Evolutionary conservation across 2,888 invertebrate genomes (phyloP).

Genomic region (Nomada lathburiana): DNA sequence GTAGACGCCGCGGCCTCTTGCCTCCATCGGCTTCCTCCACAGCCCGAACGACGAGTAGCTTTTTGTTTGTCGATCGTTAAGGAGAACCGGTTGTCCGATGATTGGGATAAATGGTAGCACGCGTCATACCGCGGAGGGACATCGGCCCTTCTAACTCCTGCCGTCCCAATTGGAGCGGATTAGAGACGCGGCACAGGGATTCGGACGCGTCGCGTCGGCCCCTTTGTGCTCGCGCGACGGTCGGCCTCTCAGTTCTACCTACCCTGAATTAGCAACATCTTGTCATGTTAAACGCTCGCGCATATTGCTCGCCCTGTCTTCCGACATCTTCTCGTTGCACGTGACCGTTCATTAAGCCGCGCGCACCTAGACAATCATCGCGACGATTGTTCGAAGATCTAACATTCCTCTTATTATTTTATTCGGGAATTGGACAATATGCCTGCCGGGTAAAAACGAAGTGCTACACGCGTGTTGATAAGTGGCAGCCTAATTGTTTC

Average conservation of each 20-base stretch:
- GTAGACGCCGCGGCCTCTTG: slow-evolving; percentile 63
- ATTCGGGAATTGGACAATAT: too few relatives aligned
- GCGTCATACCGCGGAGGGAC: slow-evolving; percentile 79
- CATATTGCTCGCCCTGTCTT: slow-evolving; percentile 57
- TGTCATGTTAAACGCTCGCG: slow-evolving; percentile 81
- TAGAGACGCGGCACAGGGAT: slow-evolving; percentile 83
- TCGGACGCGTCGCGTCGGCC: slow-evolving; percentile 77
- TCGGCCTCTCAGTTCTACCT: slow-evolving; percentile 75
- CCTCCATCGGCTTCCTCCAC: slow-evolving; percentile 74
- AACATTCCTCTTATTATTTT: not conserved
- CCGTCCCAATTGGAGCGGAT: slow-evolving; percentile 82
- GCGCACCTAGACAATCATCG: slow-evolving; percentile 29
- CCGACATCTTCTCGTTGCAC: slow-evolving; percentile 65
- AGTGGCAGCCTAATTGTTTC: not conserved
- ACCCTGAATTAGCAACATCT: slow-evolving; percentile 83
- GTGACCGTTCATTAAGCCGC: slow-evolving; percentile 64
- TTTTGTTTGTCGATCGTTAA: slow-evolving; percentile 82
- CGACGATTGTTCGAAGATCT: not conserved
- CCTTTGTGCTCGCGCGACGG: slow-evolving; percentile 79
- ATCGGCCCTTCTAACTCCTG: slow-evolving; percentile 72
- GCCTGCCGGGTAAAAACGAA: too few relatives aligned
- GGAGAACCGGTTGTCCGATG: slow-evolving; percentile 79
- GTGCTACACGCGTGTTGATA: too few relatives aligned
- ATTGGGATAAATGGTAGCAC: slow-evolving; percentile 84
- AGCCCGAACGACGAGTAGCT: slow-evolving; percentile 78